A percentile compares a stretch with the other conserved stretches of the same genome.
These are phyloP conservation scores for Corydoras maculifer DNA, from an alignment of 2,113 vertebrate species.

Conservation along the genomic window DNA sequence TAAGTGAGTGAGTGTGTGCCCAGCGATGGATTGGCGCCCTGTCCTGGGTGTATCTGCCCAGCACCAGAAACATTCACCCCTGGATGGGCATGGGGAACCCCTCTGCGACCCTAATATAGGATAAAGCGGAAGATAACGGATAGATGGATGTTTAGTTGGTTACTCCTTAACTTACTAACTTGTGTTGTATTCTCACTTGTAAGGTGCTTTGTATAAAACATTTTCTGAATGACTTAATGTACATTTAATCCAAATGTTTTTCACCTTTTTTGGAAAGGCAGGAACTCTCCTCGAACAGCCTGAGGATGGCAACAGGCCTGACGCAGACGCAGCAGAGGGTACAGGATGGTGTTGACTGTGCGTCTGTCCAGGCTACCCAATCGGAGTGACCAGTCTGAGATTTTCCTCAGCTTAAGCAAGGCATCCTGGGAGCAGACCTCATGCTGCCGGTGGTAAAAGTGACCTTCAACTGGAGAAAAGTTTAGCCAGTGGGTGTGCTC, in stretches of 20 bases:
- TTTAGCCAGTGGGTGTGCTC: conserved; percentile 92
- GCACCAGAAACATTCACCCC: too few relatives aligned
- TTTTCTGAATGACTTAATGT: too few relatives aligned
- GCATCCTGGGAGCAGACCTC: conserved; percentile 97
- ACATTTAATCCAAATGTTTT: neutral
- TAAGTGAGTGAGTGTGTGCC: too few relatives aligned
- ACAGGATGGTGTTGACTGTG: conserved; percentile 86
- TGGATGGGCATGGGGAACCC: too few relatives aligned
- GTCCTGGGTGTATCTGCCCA: too few relatives aligned
- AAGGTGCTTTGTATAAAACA: too few relatives aligned
- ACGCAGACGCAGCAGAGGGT: conserved; percentile 83
- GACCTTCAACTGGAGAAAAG: conserved; percentile 95
- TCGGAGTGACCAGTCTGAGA: conserved; percentile 92
- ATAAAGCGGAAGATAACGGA: too few relatives aligned
- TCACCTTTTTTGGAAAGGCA: conserved; percentile 96
- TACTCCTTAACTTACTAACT: too few relatives aligned
- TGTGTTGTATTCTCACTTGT: too few relatives aligned
- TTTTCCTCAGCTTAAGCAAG: conserved; percentile 86
- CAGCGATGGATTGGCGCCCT: too few relatives aligned
- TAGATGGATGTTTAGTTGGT: too few relatives aligned
- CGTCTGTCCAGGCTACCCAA: conserved; percentile 90
- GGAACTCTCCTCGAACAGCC: conserved; percentile 93
- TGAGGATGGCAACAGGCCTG: conserved; percentile 98
- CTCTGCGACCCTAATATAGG: too few relatives aligned
- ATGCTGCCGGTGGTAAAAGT: conserved; percentile 96